Evolutionary conservation across 2,888 invertebrate genomes (phyloP), one percentile per base, ranked within the genome.

Genomic region (Monochamus alternatus): DNA sequence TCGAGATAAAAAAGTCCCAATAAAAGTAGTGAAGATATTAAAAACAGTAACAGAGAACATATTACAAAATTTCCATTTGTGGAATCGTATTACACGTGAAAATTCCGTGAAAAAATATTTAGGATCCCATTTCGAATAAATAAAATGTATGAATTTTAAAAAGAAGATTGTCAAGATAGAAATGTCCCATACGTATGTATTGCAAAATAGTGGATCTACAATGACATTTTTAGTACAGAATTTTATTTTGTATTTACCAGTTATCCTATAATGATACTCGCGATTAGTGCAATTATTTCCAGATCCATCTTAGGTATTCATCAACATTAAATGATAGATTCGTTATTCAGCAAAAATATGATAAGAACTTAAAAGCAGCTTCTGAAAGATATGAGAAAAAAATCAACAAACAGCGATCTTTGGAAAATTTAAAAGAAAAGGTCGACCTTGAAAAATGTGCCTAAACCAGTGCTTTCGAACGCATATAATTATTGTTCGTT

Each of bases 391-490:
- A 81, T 63, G 59, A 75, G 44, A 80, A 78, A 59, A 75, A 65
- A 64, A 38, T 66, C 30, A 71, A 75, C 43, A 78, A 72, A 38
- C 32, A 68, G 60, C 47, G 31, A 60, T 63, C 38, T 55, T 52
- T 31, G 22, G 62, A 43, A 75, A 73, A 67, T 64, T 31, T 52
- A 32, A 75, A 58, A 38, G 55, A 62, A 75, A 80, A 75, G 65
- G 72, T 78, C 14, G 80, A 80, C 60, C 55, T 81, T 47, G 63
- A 81, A 75, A 81, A 79, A 77, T 80, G 78, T 79, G 14, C 79
- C 80, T n/a, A 76, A 78, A 38, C 78, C 79, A 47, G 51, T 75
- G 43, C 44, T 80, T 58, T 75, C 63, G 44, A 81, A 81, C 52
- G 66, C 78, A 12, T 78, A 80, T 58, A 81, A 77, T 67, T 81